Evolutionary conservation across 2,888 invertebrate species (phyloP).

Genomic region (Plebejus anna): DNA sequence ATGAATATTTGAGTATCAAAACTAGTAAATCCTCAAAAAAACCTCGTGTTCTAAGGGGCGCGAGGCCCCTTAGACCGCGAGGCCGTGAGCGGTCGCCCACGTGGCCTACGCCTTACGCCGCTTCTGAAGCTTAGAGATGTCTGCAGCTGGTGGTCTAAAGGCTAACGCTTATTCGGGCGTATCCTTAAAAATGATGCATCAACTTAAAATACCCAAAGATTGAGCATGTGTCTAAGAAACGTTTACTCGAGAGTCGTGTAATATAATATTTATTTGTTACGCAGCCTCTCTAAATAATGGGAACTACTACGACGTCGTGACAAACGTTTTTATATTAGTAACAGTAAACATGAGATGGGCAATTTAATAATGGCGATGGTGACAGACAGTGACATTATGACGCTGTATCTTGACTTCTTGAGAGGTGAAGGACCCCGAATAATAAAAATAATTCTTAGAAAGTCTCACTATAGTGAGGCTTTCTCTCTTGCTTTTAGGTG

Average conservation of each 20-base stretch:
- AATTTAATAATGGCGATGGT: constrained; percentile 22
- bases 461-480: not conserved
- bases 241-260: not conserved
- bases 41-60: too few relatives aligned
- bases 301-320: not conserved
- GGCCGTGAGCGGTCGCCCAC: too few relatives aligned
- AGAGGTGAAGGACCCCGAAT: not conserved
- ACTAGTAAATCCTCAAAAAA: too few relatives aligned
- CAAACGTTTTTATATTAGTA: constrained; percentile 25
- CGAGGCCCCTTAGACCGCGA: too few relatives aligned
- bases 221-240: not conserved
- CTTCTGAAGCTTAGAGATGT: too few relatives aligned
- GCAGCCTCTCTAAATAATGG: constrained; percentile 8
- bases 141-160: too few relatives aligned
- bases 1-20: too few relatives aligned
- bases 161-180: too few relatives aligned
- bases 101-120: too few relatives aligned
- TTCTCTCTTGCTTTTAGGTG: too few relatives aligned
- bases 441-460: not conserved
- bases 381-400: not conserved
- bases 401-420: not conserved
- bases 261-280: constrained; percentile 17
- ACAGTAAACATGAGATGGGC: constrained; percentile 25
- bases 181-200: too few relatives aligned
- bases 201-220: not conserved